Base-by-base conservation (phyloP, 2,888 invertebrate species). In the Cynaeus angustus region DNA sequence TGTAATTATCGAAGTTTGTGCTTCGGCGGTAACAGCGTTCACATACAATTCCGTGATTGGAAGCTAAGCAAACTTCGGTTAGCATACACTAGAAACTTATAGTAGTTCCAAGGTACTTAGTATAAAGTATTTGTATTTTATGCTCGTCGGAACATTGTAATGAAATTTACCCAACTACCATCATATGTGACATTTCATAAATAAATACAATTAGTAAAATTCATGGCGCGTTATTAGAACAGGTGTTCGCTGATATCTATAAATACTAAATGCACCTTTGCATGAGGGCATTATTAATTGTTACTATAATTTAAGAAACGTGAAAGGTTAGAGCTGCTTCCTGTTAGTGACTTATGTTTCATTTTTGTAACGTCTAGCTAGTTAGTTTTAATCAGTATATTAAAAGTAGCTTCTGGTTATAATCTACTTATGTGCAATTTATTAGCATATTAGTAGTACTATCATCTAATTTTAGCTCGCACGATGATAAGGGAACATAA, bases 161-260 rank as follows among this genome's bases (percentile, higher is more conserved):
- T 21, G 1, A 21, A 21, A 33, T 33, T 33, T 33, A 21, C 21
- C 21, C 21, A 21, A 21, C 21, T 21, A 21, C 33, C 33, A 33
- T 33, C 33, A 33, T 33, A 33, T 1, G 33, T n/a, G n/a, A 33
- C 33, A 33, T 33, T 33, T 33, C 33, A 33, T n/a, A n/a, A 33
- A 33, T 33, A 33, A 9, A 7, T 7, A 33, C 33, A 33, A 33
- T 33, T 33, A n/a, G 33, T 33, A 33, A n/a, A 33, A 7, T 33
- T n/a, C 33, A 33, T 33, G 2, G 33, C 33, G 33, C 7, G 28
- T 28, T 28, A 28, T 28, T 28, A 28, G 5, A 28, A 7, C 28
- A 33, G 33, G 7, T 33, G 33, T 33, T 33, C n/a, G 9, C 33
- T 6, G 2, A 21, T 21, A 21, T 21, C 21, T 33, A 33, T 33